These are phyloP conservation scores for Cylloceria caligata DNA, from an alignment of 2,888 invertebrate genomes.

Conservation along the genomic window DNA sequence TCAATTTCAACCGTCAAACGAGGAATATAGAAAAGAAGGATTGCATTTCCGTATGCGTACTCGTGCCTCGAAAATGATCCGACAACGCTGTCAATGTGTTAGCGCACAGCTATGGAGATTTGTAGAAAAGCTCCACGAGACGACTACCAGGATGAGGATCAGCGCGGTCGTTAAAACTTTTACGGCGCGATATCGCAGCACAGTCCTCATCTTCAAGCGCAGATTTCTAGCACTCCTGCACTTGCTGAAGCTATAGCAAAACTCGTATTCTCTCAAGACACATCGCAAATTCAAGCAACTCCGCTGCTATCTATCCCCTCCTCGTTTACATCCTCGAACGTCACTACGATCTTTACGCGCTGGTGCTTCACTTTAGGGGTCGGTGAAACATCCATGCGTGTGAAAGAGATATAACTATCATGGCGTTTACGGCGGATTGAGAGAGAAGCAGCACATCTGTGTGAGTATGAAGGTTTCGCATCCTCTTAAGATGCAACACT, in stretches of 20 bases:
- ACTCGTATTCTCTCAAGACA: constrained; percentile 4
- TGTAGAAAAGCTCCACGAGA: constrained; percentile 34
- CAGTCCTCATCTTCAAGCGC: constrained; percentile 34
- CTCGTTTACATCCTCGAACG: no score
- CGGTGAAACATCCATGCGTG: no score
- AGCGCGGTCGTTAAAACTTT: constrained; percentile 65
- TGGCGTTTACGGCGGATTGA: no score
- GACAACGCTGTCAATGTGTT: constrained; percentile 49
- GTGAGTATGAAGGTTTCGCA: no score
- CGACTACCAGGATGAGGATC: constrained; percentile 21
- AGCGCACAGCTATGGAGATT: neutral
- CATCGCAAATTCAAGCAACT: neutral
- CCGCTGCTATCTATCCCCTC: no score
- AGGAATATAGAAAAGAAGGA: constrained; percentile 8
- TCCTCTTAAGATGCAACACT: no score
- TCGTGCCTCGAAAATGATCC: constrained; percentile 53
- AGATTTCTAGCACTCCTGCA: constrained; percentile 20
- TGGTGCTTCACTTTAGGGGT: no score
- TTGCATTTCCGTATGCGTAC: constrained; percentile 37
- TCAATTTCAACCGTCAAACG: neutral
- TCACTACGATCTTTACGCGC: no score
- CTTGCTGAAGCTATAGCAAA: constrained; percentile 6
- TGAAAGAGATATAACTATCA: no score
- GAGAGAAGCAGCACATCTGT: no score
- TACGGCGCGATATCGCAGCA: constrained; percentile 55